Evolutionary conservation across 2,888 invertebrate genomes (phyloP).

Genomic region (Ornithoptera alexandrae): DNA sequence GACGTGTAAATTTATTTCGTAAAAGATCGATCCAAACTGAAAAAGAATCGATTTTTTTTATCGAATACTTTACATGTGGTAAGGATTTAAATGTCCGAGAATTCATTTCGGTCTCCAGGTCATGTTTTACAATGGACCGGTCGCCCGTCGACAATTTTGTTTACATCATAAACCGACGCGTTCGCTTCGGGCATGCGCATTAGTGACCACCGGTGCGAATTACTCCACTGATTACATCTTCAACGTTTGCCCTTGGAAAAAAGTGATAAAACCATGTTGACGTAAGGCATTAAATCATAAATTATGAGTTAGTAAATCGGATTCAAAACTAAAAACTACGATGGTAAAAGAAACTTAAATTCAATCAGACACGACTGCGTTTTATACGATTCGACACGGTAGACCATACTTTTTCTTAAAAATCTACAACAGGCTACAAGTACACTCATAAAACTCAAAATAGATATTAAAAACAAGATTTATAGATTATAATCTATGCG

Average conservation of each 20-base stretch:
- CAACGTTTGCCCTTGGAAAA: conserved; percentile 13
- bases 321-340: not conserved
- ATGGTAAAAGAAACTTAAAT: not conserved
- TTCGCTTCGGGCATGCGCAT: conserved; percentile 18
- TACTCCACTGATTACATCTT: conserved; percentile 21
- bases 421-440: too few relatives aligned
- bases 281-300: conserved; percentile 17
- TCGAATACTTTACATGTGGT: not conserved
- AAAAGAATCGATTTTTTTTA: not conserved
- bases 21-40: not conserved
- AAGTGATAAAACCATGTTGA: conserved; percentile 18
- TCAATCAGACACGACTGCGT: too few relatives aligned
- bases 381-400: too few relatives aligned
- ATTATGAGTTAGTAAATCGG: not conserved
- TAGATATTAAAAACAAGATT: not conserved
- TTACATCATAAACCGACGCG: conserved; percentile 10
- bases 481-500: not conserved
- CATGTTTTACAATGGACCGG: conserved; percentile 7
- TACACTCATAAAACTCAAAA: too few relatives aligned
- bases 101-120: conserved; percentile 2
- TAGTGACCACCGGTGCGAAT: conserved; percentile 14
- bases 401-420: too few relatives aligned
- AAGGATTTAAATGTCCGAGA: not conserved
- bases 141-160: conserved; percentile 13
- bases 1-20: too few relatives aligned